Evolutionary conservation across 1,140 invertebrate species (phyloP), one percentile per base, ranked within the genome.

Genomic region (Camponotus pennsylvanicus): DNA sequence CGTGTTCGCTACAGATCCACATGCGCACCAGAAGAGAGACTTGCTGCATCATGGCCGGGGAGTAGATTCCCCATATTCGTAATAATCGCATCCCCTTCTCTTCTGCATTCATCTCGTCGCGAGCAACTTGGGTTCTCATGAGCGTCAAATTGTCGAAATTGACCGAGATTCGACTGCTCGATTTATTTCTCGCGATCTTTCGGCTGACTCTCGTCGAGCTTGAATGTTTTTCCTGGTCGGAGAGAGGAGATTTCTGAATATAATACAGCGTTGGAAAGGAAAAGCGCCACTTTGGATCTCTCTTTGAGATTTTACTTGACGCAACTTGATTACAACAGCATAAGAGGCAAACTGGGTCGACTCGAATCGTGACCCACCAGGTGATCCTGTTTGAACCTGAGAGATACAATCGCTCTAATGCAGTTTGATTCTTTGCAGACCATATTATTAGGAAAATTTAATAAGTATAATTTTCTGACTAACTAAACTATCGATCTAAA

Each of bases 1-100:
- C 63, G 69, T 78, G 61, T 85, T 67, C 61, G 61, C 45, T 70
- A 87, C 71, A 85, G 73, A 87, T 66, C 82, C 66, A 87, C 37
- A 85, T n/a, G 45, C 40, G n/a, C 52, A 52, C 34, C 52, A 27
- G 52, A 71, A 52, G 69, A 76, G 59, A 78, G 45, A 75, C 79
- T 83, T 73, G 49, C 37, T 21, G 78, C 45, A 59, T 8, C 37
- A 15, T 63, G 15, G 27, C 52, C 18, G 37, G 40, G 69, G 21
- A 45, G 32, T 57, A 57, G 67, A 42, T 40, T 52, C 77, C 42
- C 32, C 63, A 57, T 34, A 40, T 45, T 82, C 18, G 67, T 32
- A 73, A 45, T 82, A 55, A 75, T 83, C 79, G n/a, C 49, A 52
- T 52, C 18, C 42, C 69, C 79, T 61, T 57, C 45, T 45, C 27